Evolutionary conservation across 2,888 invertebrate species (phyloP), one percentile per base, ranked within the genome.

Genomic region (Spisula solida): DNA sequence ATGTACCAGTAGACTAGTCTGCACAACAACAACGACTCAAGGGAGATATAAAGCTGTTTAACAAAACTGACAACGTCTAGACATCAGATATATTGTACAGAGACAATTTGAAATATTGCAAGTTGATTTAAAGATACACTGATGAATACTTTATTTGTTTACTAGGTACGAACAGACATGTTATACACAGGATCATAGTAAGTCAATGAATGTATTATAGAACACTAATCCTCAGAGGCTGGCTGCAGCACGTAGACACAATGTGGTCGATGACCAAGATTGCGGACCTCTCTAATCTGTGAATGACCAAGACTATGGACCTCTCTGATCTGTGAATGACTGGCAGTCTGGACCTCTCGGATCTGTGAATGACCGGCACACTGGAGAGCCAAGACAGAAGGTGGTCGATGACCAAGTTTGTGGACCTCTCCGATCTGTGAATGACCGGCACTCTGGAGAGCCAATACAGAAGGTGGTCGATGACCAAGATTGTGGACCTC

Each of bases 91-190:
- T 75, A 75, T 75, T 34, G 29, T 75, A 75, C 75, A 75, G 34
- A 75, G 34, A 75, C 75, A 75, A 75, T 75, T 75, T 31, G n/a
- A 75, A 34, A 31, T 75, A 75, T 75, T 75, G 75, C 75, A 75
- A 75, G 75, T 34, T 75, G 34, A 75, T 75, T 75, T 75, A 75
- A 75, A 75, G 5, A 34, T 34, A 75, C 75, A 75, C 75, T 75
- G 75, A 75, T 75, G 75, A 75, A 75, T 75, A 34, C 75, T 75
- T 75, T 34, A 75, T 75, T 34, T 25, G 25, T 75, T 75, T 75
- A 31, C 31, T 75, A 34, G 75, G 31, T 75, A 31, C 12, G 75
- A 75, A 31, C 18, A 75, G 75, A 75, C 75, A 75, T 31, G 12
- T 16, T 66, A 25, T 25, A n/a, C 60, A 0, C n/a, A 5, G 12